Conservation (phyloP, 1,140 invertebrate genomes). For the Linepithema humile region DNA sequence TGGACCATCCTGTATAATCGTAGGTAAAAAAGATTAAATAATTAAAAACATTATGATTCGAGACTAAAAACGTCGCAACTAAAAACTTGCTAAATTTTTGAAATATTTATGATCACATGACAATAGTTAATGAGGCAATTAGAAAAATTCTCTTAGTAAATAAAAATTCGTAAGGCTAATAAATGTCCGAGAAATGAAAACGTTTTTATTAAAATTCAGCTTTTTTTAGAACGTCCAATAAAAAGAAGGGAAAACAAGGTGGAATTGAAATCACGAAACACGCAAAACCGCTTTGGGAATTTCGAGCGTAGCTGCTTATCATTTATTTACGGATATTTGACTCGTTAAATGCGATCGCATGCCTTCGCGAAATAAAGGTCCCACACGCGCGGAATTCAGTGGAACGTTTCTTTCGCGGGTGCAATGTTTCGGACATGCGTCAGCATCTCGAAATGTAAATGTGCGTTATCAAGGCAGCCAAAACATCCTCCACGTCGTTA, state of each 20-base stretch:
- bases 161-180: not conserved
- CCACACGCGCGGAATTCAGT: not conserved
- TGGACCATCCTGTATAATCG: too few species aligned
- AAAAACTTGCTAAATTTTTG: not conserved
- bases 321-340: not conserved
- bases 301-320: not conserved
- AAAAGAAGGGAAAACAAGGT: not conserved
- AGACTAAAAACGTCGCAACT: too few species aligned
- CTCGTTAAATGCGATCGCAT: not conserved
- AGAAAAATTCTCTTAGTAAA: not conserved
- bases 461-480: constrained; percentile 47
- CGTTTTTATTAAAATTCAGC: not conserved
- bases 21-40: not conserved
- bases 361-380: not conserved
- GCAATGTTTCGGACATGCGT: not conserved
- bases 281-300: not conserved
- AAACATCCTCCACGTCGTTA: not conserved
- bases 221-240: not conserved
- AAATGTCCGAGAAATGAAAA: not conserved
- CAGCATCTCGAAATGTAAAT: constrained; percentile 57
- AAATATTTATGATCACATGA: not conserved
- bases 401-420: constrained; percentile 10
- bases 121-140: not conserved
- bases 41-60: not conserved
- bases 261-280: not conserved